Evolutionary conservation across 2,888 invertebrate species (phyloP), one percentile per base, ranked within the genome.

Genomic region (Ferrisia virgata): DNA sequence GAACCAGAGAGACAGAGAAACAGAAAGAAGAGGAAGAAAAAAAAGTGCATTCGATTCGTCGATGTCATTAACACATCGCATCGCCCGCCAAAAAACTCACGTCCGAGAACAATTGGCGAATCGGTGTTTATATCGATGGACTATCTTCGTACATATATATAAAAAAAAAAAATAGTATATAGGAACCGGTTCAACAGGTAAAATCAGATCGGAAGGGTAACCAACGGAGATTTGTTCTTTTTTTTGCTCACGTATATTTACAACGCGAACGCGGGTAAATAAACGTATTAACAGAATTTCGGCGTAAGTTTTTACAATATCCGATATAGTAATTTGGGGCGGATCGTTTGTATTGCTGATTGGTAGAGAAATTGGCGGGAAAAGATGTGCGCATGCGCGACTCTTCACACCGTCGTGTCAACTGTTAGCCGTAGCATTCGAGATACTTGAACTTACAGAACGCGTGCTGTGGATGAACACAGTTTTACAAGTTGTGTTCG

Each of bases 141-240:
- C 53, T 11, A 5, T 18, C 0, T 18, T 43, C 47, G 4, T 53
- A 6, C 6, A 6, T 13, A 40, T 40, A 13, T 40, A 13, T 40
- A 40, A 40, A 69, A 69, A 31, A 69, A 69, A 53, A 69, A 69
- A 31, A 28, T 31, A n/a, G n/a, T n/a, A n/a, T n/a, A n/a, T 18
- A 11, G 11, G 53, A 82, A 83, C 83, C 76, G 76, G 83, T 83
- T 72, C 72, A 43, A 72, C 83, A 83, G 76, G 83, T 83, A 83
- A 83, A 82, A 33, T 64, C 18, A 18, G 39, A 83, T 83, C 83
- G 76, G 47, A 83, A 83, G 83, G 83, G 83, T 76, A 76, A 58
- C 18, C 33, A n/a, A 22, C 33, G 22, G 31, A 64, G 47, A 28
- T 11, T 25, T 53, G n/a, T 28, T 81, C 53, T 39, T 39, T 39